Base-by-base conservation (phyloP, 2,797 vertebrate genomes). In the Denticeps clupeoides region DNA sequence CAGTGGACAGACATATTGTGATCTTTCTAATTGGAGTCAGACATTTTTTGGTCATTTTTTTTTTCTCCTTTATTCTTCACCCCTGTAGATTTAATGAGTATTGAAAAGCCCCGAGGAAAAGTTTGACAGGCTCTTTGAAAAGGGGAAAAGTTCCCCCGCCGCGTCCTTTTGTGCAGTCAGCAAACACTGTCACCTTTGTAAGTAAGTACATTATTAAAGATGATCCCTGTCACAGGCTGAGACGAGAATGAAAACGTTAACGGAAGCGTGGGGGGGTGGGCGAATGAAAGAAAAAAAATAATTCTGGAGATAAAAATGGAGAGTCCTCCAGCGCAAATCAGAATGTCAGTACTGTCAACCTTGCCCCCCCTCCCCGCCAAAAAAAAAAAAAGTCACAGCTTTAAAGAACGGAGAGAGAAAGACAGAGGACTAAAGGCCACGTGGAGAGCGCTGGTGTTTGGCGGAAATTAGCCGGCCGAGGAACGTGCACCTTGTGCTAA, bases 231-330 rank as follows among this genome's bases (percentile, higher is more conserved):
- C 70, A 60, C 56, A 53, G 49, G 56, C 15, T 3, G 22, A 51
- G 50, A 67, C 49, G 55, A 63, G 55, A 58, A 65, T 65, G n/a
- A 63, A 63, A 64, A 51, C 55, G 41, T 58, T 64, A 68, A 55
- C 54, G 52, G 63, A 64, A 61, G 58, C 53, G 48, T 27, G 28
- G 13, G 46, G 53, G 60, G 43, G 29, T 42, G 7, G 21, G 16
- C 4, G n/a, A 37, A 48, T 51, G 44, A 4, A n/a, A 56, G 69
- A 49, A 44, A 53, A 22, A 54, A 55, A 71, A 72, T 70, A 67
- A 75, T 70, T 61, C 61, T 63, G 55, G n/a, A n/a, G n/a, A 62
- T 62, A 67, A 77, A 79, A 79, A 70, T 59, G 64, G 46, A 59
- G 37, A 49, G 43, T 55, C 60, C 31, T 13, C 28, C 19, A 44